Conservation (phyloP, 64 coral and sea anemone species). For the Actinia tenebrosa region DNA sequence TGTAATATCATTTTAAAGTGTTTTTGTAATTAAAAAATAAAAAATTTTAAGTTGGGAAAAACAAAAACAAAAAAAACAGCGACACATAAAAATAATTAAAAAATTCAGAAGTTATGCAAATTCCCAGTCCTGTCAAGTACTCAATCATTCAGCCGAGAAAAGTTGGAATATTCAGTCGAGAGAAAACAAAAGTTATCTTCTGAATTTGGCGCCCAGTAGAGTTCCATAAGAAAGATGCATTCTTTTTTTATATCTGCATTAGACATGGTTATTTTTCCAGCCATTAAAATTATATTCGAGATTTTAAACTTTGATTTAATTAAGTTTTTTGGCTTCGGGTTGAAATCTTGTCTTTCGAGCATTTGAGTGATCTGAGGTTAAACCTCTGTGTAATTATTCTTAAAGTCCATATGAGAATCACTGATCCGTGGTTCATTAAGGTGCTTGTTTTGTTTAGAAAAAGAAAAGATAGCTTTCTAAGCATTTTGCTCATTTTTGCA, state of each 20-base stretch:
- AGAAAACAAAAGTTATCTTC: background rate
- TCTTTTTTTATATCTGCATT: background rate
- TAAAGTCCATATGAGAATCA: background rate
- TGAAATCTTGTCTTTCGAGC: background rate
- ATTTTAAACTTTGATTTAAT: background rate
- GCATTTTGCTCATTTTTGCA: background rate
- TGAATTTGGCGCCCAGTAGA: background rate
- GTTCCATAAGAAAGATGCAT: background rate
- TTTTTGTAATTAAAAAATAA: background rate
- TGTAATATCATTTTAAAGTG: background rate
- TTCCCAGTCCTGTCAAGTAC: background rate
- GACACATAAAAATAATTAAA: background rate
- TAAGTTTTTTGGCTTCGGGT: background rate
- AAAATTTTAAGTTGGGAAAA: background rate
- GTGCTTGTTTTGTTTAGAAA: background rate
- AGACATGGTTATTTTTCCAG: background rate
- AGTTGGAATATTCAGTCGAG: background rate
- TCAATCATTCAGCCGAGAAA: background rate
- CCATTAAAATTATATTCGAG: background rate
- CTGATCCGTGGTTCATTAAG: background rate
- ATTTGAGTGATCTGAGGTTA: background rate
- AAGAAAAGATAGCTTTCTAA: background rate
- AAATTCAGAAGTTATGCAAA: constrained; percentile 13
- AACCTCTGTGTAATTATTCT: background rate
- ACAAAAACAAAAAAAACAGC: background rate